Percentiles rank a stretch among this genome's conserved stretches.
phyloP scores from a whole-genome alignment of 2,797 vertebrate species.

The Acipenser oxyrinchus region DNA sequence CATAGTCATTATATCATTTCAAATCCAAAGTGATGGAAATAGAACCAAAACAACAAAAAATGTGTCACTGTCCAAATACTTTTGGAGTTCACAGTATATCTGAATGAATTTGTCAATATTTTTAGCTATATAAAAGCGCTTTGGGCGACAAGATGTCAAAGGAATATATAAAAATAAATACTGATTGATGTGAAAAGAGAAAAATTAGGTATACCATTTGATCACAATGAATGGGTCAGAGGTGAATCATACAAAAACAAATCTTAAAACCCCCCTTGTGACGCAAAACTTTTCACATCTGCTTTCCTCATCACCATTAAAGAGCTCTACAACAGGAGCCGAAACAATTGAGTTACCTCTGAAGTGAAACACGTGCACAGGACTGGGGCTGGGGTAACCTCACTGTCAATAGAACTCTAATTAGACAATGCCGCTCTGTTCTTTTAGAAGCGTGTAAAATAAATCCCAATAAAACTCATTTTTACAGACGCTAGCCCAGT shows the following conservation, averaged over 20 bases:
- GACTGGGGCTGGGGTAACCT: neutral
- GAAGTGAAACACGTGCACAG: neutral
- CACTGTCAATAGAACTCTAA: neutral
- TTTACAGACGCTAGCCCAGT: conserved; percentile 11
- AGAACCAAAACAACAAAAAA: too few species aligned
- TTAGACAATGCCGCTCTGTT: conserved; percentile 13
- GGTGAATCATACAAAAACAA: neutral
- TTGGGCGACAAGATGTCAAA: too few species aligned
- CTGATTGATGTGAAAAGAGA: too few species aligned
- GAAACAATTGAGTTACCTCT: neutral
- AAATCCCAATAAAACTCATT: conserved; percentile 22
- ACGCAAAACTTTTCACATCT: neutral
- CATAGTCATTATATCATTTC: too few species aligned
- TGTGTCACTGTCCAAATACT: too few species aligned
- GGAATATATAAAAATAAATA: too few species aligned
- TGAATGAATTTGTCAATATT: too few species aligned
- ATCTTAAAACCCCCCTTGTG: neutral
- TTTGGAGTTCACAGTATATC: too few species aligned
- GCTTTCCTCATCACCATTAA: conserved; percentile 1
- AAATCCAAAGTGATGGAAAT: too few species aligned
- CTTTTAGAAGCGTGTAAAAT: neutral
- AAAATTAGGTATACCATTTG: too few species aligned
- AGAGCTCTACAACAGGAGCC: neutral
- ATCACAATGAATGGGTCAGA: too few species aligned
- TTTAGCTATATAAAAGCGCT: too few species aligned